Percentiles rank a stretch among this genome's conserved stretches.
Evolutionary conservation across 2,797 vertebrate genomes (phyloP).

Genomic region (Babyrousa celebensis): DNA sequence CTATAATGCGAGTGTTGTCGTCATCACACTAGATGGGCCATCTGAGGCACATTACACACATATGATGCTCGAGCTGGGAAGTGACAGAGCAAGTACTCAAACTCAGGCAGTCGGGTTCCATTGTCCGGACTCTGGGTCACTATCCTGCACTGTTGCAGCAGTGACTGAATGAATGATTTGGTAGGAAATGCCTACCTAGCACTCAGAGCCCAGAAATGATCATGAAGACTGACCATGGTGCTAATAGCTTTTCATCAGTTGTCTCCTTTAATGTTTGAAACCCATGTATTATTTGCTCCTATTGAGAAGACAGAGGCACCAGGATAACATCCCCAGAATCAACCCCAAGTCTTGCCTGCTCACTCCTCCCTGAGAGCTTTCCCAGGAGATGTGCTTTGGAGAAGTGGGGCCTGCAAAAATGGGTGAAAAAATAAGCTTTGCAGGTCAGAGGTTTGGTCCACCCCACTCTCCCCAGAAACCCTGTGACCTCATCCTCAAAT

Average conservation of each 20-base stretch:
- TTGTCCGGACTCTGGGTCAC: rapidly evolving
- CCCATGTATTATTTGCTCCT: not conserved
- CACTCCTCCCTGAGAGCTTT: too few relatives aligned
- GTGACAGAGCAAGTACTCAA: not conserved
- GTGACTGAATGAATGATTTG: not conserved
- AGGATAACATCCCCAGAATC: not conserved
- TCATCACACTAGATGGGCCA: not conserved
- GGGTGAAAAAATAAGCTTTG: not conserved
- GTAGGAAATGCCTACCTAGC: not conserved
- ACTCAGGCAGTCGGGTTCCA: rapidly evolving
- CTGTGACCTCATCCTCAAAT: not conserved
- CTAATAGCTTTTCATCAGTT: not conserved
- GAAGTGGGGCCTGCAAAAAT: not conserved
- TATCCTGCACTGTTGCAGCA: too few relatives aligned
- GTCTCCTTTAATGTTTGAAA: not conserved
- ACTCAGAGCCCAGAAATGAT: not conserved
- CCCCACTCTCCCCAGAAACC: not conserved
- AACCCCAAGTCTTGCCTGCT: rapidly evolving
- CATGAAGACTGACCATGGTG: not conserved
- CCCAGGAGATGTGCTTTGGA: not conserved
- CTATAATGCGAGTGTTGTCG: rapidly evolving
- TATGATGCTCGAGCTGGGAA: rapidly evolving
- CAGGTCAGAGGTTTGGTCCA: not conserved
- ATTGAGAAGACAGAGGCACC: not conserved
- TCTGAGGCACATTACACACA: rapidly evolving